Evolutionary conservation across 2,113 vertebrate species (phyloP).

Genomic region (Myotis davidii): DNA sequence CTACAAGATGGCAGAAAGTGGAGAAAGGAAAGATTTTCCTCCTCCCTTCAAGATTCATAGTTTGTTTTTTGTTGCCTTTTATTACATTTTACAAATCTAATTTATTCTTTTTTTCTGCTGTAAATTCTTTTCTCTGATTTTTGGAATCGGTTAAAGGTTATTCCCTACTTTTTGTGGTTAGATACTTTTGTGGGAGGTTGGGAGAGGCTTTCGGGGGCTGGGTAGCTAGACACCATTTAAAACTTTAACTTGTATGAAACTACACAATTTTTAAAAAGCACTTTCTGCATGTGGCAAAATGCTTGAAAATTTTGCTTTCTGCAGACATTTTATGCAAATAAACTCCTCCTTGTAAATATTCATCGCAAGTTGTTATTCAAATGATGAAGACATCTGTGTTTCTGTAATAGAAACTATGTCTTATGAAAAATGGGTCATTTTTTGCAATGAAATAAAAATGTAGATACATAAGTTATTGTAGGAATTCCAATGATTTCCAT

Average conservation of each 20-base stretch:
- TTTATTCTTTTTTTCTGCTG: background rate
- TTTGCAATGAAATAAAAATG: constrained; percentile 64
- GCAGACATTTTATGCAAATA: constrained; percentile 62
- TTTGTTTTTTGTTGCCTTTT: background rate
- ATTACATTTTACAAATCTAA: background rate
- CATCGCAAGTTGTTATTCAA: constrained; percentile 64
- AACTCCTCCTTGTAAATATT: constrained; percentile 66
- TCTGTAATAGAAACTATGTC: constrained; percentile 39
- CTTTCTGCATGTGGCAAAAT: constrained; percentile 20
- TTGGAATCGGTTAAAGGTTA: background rate
- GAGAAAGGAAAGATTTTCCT: background rate
- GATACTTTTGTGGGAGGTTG: background rate
- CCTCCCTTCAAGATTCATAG: background rate
- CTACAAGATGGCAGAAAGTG: background rate
- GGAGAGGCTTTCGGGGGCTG: background rate
- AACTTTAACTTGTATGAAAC: constrained; percentile 21
- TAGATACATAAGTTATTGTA: constrained; percentile 36
- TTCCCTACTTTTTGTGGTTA: background rate
- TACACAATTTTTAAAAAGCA: background rate
- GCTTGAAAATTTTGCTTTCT: constrained; percentile 57
- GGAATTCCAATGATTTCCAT: constrained; percentile 61
- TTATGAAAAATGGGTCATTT: constrained; percentile 64
- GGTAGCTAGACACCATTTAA: constrained; percentile 37
- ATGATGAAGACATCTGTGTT: constrained; percentile 32
- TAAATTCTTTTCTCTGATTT: background rate